Evolutionary conservation across 2,113 vertebrate genomes (phyloP), one percentile per base, ranked within the genome.

Genomic region (Lipotes vexillifer): DNA sequence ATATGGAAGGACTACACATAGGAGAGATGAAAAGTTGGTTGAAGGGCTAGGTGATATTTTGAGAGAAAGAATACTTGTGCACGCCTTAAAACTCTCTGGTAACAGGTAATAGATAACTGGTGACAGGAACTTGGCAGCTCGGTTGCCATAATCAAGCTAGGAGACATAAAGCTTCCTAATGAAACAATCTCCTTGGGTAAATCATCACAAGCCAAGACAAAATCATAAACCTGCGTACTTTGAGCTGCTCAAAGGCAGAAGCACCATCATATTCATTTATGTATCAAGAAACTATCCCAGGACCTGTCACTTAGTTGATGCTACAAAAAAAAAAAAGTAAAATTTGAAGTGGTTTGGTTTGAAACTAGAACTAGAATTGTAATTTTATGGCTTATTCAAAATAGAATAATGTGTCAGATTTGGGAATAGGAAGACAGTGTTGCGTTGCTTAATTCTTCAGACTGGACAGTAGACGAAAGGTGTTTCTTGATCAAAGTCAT

Each of bases 71-170:
- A 80, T 61, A 41, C 25, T 74, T 75, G 33, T 59, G 23, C 1
- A 49, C 27, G 18, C 44, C 49, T 81, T 46, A 74, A 85, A 81
- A 71, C 49, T 84, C 46, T 71, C 52, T 92, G 81, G 29, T 94
- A 84, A 88, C 66, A 90, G 57, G 29, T 95, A 80, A 85, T 75
- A 93, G 71, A 66, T 95, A 87, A 90, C 77, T 89, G 61, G 41
- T 0, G 55, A 72, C 38, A 94, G 83, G n/a, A 63, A 59, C 63
- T 78, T 96, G 72, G 55, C 90, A 71, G 49, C 61, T 84, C 25
- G 46, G 57, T 69, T 90, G 63, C 81, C 44, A 88, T 63, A 94
- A 59, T 93, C 65, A 80, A 93, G 57, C 49, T 90, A 65, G 75
- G 46, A 96, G 65, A 84, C 41, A 90, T 86, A 83, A 81, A 41